These are phyloP conservation scores for Sminthopsis crassicaudata DNA, from an alignment of 2,113 vertebrate genomes.

Conservation along the genomic window DNA sequence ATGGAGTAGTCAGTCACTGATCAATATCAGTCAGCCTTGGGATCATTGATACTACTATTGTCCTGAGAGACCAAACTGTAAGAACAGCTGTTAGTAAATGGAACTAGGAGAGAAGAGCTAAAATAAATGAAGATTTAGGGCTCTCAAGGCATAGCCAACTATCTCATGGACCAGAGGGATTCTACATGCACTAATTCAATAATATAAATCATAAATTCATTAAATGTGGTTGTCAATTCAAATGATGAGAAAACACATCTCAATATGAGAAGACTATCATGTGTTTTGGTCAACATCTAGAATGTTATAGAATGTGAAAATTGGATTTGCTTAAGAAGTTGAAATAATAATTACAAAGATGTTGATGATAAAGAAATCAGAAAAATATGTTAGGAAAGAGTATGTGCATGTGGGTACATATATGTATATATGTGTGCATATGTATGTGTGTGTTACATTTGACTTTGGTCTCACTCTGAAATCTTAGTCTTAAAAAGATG, in stretches of 20 bases:
- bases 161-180: neutral
- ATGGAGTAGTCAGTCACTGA: neutral
- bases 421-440: neutral
- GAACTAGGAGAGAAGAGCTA: neutral
- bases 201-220: slow-evolving; percentile 21
- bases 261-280: neutral
- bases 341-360: slow-evolving; percentile 41
- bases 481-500: slow-evolving; percentile 42
- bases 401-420: neutral
- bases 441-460: neutral
- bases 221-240: slow-evolving; percentile 12
- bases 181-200: slow-evolving; percentile 10
- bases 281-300: slow-evolving; percentile 19
- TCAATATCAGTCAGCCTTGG: neutral
- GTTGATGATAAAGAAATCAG: neutral
- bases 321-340: neutral
- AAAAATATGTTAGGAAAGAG: neutral
- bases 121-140: neutral
- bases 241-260: neutral
- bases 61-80: neutral
- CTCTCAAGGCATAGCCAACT: neutral
- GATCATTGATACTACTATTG: neutral
- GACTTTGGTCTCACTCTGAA: slow-evolving; percentile 57
- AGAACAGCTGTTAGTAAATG: neutral
- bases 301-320: neutral